A percentile compares a stretch with the other conserved stretches of the same genome.
These are phyloP conservation scores for Leucoraja erinaceus DNA, from an alignment of 2,113 vertebrate species.

Conservation along the genomic window DNA sequence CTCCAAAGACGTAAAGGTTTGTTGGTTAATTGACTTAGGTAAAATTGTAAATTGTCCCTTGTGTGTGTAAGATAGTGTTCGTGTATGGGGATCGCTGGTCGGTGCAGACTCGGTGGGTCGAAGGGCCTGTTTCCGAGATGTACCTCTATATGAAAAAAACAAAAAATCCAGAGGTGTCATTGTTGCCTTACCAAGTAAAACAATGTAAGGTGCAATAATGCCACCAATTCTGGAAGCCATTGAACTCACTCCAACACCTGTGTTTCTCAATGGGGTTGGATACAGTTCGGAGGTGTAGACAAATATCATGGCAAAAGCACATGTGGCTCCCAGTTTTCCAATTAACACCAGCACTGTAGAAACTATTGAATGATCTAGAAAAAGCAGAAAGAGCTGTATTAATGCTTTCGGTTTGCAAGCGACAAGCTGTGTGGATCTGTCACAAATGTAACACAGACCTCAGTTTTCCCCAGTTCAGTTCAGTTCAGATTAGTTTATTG, in stretches of 20 bases:
- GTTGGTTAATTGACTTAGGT: no score
- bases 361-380: conserved; percentile 59
- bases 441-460: not conserved
- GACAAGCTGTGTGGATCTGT: not conserved
- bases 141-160: no score
- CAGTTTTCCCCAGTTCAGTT: not conserved
- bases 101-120: no score
- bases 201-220: conserved; percentile 71
- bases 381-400: not conserved
- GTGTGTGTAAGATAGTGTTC: no score
- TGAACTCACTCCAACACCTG: conserved; percentile 69
- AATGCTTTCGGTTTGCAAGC: no score
- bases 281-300: conserved; percentile 79
- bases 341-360: conserved; percentile 73
- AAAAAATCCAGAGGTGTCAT: no score
- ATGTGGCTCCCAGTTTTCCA: conserved; percentile 84
- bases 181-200: conserved; percentile 65
- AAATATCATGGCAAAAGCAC: conserved; percentile 72
- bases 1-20: no score
- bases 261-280: conserved; percentile 76
- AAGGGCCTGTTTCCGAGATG: no score
- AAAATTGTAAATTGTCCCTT: no score
- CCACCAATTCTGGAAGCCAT: conserved; percentile 69
- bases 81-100: no score
- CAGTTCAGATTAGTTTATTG: no score